Base-by-base conservation (phyloP, 2,797 vertebrate genomes). In the Sebastes wilsoni region DNA sequence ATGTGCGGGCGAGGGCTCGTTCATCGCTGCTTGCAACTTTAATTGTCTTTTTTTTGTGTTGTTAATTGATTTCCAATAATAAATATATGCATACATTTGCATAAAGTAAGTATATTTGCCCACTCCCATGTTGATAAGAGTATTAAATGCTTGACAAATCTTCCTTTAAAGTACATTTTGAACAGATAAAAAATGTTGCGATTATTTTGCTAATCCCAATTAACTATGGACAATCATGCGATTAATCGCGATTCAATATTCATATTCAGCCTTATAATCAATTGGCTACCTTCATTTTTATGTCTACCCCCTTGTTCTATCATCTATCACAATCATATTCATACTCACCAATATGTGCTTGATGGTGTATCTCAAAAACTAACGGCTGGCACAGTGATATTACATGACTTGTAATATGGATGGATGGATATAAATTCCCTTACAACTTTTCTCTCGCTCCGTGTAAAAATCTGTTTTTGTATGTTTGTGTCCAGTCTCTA, bases 401-500 rank as follows among this genome's bases (percentile, higher is more conserved):
- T 11, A 38, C 9, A 79, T 23, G 18, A 14, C 49, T 38, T 42
- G 11, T 46, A 49, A 72, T 58, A 49, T 27, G 8, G 25, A 73
- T 58, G 12, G 30, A 27, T 59, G 8, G 18, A 65, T 75, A 22
- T 22, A 42, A 67, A 62, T 67, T 52, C 2, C 23, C n/a, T 38
- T 13, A 1, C 60, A 68, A 72, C 25, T 67, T 49, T 42, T 14
- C 2, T 70, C 22, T 38, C 25, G 13, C 56, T 42, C 13, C 6
- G 9, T 32, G 55, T 66, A 66, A 84, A 81, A 36, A 30, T 81
- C 46, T 42, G 25, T 73, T 78, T n/a, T 72, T 79, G 52, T 69
- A 18, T 74, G 65, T 88, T 58, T 79, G 67, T 38, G 67, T 84
- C 77, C 67, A 71, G 71, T 54, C 52, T 72, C 54, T 16, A 73